Conservation (phyloP, 2,888 invertebrate species). For the Euproctis similis region DNA sequence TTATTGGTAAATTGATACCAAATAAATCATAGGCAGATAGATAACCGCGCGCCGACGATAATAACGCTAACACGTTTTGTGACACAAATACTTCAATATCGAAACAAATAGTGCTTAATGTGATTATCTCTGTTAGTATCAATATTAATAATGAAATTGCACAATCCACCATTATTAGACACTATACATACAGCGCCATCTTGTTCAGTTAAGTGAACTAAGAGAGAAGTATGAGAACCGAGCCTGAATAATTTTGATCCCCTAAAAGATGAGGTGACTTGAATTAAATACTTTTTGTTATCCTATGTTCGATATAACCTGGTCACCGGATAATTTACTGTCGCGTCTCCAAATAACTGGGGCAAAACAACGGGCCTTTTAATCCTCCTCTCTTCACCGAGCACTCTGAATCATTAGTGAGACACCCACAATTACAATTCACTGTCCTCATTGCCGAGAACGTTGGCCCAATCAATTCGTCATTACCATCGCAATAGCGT, state of each 20-base stretch:
- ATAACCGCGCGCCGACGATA: too few species aligned
- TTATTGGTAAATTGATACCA: slow-evolving; percentile 22
- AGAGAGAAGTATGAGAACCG: too few species aligned
- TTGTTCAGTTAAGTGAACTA: too few species aligned
- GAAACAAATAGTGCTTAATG: too few species aligned
- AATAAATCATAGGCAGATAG: too few species aligned
- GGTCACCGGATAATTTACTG: slow-evolving; percentile 32
- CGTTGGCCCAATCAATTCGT: slow-evolving; percentile 65
- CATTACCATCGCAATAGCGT: slow-evolving; percentile 57
- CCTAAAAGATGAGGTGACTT: too few species aligned
- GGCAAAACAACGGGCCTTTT: slow-evolving; percentile 52
- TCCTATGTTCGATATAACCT: slow-evolving; percentile 31
- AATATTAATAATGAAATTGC: too few species aligned
- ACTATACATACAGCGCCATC: too few species aligned
- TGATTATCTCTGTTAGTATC: too few species aligned
- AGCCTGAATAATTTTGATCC: too few species aligned
- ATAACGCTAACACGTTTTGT: slow-evolving; percentile 51
- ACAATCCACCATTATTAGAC: too few species aligned
- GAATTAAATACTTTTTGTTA: slow-evolving; percentile 27
- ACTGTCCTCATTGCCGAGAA: slow-evolving; percentile 51
- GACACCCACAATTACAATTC: slow-evolving; percentile 56
- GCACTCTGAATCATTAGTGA: slow-evolving; percentile 56
- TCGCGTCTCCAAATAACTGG: slow-evolving; percentile 28
- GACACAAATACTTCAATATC: slow-evolving; percentile 45
- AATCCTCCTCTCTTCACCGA: slow-evolving; percentile 30